Percentiles rank a stretch among this genome's conserved stretches.
phyloP scores from a whole-genome alignment of 2,113 vertebrate genomes.

The Diglossa brunneiventris region DNA sequence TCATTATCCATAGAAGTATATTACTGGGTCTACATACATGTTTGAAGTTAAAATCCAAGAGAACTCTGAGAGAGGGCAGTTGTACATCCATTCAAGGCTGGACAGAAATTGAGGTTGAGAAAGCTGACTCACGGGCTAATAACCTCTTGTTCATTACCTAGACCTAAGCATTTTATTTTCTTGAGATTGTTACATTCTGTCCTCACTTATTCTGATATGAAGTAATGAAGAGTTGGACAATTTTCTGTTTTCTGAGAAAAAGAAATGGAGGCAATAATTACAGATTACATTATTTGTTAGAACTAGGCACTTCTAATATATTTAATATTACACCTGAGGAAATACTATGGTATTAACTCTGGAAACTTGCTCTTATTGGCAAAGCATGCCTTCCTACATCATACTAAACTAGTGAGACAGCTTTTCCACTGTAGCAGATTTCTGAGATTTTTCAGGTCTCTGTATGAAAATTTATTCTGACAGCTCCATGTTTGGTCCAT shows the following conservation, averaged over 20 bases:
- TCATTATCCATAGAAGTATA: not conserved
- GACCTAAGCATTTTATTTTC: not conserved
- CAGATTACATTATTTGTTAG: not conserved
- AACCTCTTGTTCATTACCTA: not conserved
- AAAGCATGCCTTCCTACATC: not conserved
- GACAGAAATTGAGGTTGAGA: not conserved
- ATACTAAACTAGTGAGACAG: not conserved
- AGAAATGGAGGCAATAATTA: not conserved
- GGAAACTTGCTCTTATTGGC: not conserved
- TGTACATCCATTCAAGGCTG: not conserved
- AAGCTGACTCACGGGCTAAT: not conserved
- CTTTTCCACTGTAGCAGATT: not conserved
- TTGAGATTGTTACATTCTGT: not conserved
- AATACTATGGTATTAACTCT: not conserved
- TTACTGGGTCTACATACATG: not conserved
- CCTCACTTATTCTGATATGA: not conserved
- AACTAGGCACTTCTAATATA: not conserved
- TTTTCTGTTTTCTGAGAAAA: not conserved
- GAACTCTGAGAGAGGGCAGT: not conserved
- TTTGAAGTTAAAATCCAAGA: not conserved
- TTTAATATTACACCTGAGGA: not conserved
- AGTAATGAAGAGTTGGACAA: not conserved
- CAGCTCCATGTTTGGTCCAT: not conserved
- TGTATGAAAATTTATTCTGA: conserved; percentile 13
- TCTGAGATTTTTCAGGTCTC: not conserved